phyloP scores from a whole-genome alignment of 2,888 invertebrate species.

The Polymixis lichenea region DNA sequence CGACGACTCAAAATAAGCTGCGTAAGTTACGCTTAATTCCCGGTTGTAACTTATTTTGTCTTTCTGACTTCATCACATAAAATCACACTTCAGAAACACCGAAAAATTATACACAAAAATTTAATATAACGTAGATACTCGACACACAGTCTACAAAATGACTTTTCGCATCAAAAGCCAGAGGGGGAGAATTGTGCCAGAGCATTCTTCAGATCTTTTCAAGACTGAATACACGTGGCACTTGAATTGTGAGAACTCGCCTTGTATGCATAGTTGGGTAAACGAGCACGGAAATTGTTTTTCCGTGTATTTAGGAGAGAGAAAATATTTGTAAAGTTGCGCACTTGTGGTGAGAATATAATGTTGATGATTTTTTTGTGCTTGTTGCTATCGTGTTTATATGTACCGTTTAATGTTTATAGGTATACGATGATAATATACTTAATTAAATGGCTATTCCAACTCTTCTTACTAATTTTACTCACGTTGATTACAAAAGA shows the following conservation, averaged over 20 bases:
- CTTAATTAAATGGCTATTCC: too few species aligned
- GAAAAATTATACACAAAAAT: not conserved
- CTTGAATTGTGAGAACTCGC: constrained; percentile 44
- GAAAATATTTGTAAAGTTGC: constrained; percentile 26
- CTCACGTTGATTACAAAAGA: too few species aligned
- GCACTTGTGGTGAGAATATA: not conserved
- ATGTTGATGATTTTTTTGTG: not conserved
- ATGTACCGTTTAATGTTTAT: not conserved
- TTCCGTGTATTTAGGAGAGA: constrained; percentile 30
- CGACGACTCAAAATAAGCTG: not conserved
- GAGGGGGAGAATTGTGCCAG: constrained; percentile 24
- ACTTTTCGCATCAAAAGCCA: constrained; percentile 45
- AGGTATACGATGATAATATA: too few species aligned
- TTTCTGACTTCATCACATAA: not conserved
- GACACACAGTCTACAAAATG: constrained; percentile 14
- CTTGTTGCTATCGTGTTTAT: not conserved
- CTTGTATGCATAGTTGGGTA: constrained; percentile 53
- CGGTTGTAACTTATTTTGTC: not conserved
- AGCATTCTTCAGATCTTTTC: constrained; percentile 54
- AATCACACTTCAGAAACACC: not conserved
- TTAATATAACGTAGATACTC: constrained; percentile 3
- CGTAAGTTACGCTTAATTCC: not conserved
- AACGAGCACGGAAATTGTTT: constrained; percentile 57
- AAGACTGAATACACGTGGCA: constrained; percentile 48
- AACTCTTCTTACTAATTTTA: too few species aligned